These are phyloP conservation scores for Clamator glandarius DNA, from an alignment of 2,797 vertebrate species.

Conservation along the genomic window DNA sequence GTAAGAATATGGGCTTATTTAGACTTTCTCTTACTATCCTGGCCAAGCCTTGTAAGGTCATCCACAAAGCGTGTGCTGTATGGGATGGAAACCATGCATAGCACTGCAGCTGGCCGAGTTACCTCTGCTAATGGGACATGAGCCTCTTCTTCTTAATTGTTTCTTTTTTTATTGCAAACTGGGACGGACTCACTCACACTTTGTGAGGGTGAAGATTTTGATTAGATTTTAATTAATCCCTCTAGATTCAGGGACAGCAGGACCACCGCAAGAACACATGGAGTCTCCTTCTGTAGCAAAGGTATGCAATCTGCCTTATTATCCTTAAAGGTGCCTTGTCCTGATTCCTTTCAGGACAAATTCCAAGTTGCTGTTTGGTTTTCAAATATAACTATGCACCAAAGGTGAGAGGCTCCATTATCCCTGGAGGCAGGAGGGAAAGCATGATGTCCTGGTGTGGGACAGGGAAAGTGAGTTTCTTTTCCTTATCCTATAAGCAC, in stretches of 20 bases:
- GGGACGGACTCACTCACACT: not conserved
- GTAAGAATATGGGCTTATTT: not conserved
- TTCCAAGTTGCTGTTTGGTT: slow-evolving; percentile 2
- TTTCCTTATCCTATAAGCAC: slow-evolving; percentile 12
- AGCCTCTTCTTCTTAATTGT: not conserved
- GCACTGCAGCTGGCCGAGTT: not conserved
- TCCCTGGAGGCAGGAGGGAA: not conserved
- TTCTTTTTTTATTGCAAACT: not conserved
- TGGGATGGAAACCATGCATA: rapidly evolving
- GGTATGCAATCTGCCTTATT: slow-evolving; percentile 56
- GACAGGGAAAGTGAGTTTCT: slow-evolving; percentile 7
- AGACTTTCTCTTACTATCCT: not conserved
- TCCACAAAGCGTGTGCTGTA: not conserved
- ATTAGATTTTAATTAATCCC: not conserved
- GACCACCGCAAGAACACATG: not conserved
- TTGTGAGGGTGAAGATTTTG: not conserved
- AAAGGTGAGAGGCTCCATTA: not conserved
- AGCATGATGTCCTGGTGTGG: not conserved
- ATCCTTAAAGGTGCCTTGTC: slow-evolving; percentile 58
- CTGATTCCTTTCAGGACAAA: slow-evolving; percentile 26
- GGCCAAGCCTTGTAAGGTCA: not conserved
- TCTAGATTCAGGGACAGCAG: not conserved
- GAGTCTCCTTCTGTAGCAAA: not conserved
- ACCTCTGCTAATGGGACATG: not conserved
- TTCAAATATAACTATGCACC: slow-evolving; percentile 35